These are phyloP conservation scores for Paelopatides confundens DNA, from an alignment of 53 echinoderm and acorn worm species.

Conservation along the genomic window DNA sequence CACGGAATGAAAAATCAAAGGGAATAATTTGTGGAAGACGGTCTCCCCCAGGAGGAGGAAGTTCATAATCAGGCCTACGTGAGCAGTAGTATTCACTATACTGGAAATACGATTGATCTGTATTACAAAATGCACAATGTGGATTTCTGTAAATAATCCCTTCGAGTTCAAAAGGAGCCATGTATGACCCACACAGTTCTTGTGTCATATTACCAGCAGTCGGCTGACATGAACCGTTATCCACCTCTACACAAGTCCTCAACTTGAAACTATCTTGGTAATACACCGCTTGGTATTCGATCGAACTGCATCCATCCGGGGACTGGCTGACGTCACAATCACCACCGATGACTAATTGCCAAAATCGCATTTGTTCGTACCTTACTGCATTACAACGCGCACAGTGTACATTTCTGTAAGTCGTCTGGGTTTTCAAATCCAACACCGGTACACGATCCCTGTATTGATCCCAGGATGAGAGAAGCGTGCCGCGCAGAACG, in stretches of 20 bases:
- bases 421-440: neutral
- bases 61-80: neutral
- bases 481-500: neutral
- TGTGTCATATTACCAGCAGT: neutral
- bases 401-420: neutral
- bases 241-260: neutral
- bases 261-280: neutral
- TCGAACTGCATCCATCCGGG: neutral
- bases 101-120: neutral
- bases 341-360: neutral
- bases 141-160: neutral
- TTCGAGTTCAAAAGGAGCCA: neutral
- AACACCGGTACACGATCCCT: neutral
- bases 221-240: neutral
- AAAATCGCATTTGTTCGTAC: neutral
- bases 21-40: neutral
- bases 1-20: neutral
- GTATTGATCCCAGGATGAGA: neutral
- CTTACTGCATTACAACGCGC: neutral
- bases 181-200: neutral
- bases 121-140: neutral
- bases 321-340: neutral
- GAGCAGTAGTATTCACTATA: neutral
- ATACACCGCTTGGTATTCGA: neutral
- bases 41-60: neutral